Conservation (phyloP, 2,797 vertebrate species). For the Gymnodraco acuticeps region DNA sequence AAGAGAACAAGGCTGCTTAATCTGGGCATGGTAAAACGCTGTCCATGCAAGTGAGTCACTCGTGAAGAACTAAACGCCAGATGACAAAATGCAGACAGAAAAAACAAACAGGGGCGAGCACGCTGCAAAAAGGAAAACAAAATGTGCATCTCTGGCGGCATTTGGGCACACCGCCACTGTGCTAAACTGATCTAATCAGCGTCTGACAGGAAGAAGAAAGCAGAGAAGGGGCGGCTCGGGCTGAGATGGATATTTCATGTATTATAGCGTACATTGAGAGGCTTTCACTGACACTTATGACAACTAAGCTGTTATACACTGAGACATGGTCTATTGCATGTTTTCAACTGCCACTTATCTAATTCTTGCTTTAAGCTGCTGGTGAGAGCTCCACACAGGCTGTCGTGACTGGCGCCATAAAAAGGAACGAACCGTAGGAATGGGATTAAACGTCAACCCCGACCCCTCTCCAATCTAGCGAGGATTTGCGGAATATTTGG, state of each 20-base stretch:
- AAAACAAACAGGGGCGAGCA: conserved; percentile 46
- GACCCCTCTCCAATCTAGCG: conserved; percentile 51
- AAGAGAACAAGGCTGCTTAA: conserved; percentile 67
- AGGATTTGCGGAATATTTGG: conserved; percentile 71
- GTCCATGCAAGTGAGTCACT: conserved; percentile 59
- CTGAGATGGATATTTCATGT: conserved; percentile 56
- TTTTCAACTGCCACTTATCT: conserved; percentile 62
- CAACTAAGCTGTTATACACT: conserved; percentile 41
- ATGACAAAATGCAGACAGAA: conserved; percentile 65
- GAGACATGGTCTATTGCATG: conserved; percentile 39
- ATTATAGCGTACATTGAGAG: conserved; percentile 42
- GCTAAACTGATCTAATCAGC: conserved; percentile 64
- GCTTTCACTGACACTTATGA: conserved; percentile 57
- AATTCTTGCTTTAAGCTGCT: conserved; percentile 57
- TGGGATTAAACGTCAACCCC: conserved; percentile 63
- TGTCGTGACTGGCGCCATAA: conserved; percentile 34
- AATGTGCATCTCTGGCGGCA: conserved; percentile 63
- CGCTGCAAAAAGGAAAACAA: conserved; percentile 54
- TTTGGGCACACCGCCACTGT: conserved; percentile 59
- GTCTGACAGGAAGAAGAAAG: conserved; percentile 53
- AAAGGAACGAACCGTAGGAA: conserved; percentile 55
- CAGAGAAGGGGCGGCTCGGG: conserved; percentile 32
- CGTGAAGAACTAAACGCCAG: conserved; percentile 59
- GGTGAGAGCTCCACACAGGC: conserved; percentile 34
- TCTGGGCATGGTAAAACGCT: conserved; percentile 58